Conservation (phyloP, 2,113 vertebrate genomes). For the Macaca nemestrina region DNA sequence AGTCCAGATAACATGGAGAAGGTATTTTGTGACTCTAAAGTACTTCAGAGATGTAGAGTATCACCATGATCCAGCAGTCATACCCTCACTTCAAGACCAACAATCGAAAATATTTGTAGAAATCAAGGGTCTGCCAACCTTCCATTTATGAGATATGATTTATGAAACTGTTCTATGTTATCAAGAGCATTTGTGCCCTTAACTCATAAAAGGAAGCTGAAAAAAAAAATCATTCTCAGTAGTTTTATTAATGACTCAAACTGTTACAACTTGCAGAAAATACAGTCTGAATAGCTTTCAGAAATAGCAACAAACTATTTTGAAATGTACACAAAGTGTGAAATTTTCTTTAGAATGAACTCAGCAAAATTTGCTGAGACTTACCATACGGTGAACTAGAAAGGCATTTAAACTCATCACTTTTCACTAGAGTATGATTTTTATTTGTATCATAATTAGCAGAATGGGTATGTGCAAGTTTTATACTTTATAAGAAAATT, state of each 20-base stretch:
- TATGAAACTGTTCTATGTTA: not conserved
- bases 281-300: not conserved
- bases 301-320: slow-evolving; percentile 40
- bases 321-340: not conserved
- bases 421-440: not conserved
- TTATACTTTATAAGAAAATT: slow-evolving; percentile 5
- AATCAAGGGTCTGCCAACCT: not conserved
- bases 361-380: not conserved
- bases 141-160: not conserved
- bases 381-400: not conserved
- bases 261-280: slow-evolving; percentile 30
- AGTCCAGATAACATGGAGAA: not conserved
- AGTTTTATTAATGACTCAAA: not conserved
- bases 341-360: slow-evolving; percentile 39
- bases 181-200: not conserved
- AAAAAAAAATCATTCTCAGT: not conserved
- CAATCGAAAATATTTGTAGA: not conserved
- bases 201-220: not conserved
- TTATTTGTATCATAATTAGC: not conserved
- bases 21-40: not conserved
- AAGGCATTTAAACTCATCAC: not conserved
- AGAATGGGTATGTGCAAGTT: slow-evolving; percentile 7
- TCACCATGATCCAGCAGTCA: not conserved
- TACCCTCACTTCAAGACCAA: not conserved
- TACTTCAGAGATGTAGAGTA: not conserved